Base-by-base conservation (phyloP, 2,888 invertebrate species). In the Lepidonotus clava region DNA sequence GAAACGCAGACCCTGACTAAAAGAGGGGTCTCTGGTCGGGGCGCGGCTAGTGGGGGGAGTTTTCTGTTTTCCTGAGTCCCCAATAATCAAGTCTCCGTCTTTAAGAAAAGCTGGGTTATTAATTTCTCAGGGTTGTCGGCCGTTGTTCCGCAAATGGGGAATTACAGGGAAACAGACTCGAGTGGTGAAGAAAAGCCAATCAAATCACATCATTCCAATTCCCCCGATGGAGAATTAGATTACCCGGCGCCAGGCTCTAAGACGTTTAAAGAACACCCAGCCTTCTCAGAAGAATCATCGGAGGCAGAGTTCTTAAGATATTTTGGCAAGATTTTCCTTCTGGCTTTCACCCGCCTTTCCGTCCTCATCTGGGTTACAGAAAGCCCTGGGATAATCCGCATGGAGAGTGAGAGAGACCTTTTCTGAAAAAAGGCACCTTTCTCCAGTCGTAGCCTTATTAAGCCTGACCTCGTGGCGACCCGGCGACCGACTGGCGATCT, bases 191-290 rank as follows among this genome's bases (percentile, higher is more conserved):
- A 61, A 61, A 61, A 28, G 28, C 24, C 61, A 61, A 61, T 61
- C 61, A 61, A 61, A 61, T 61, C 61, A 61, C 61, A 61, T 61
- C 24, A 61, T 61, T 61, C 61, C 61, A 61, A 61, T 61, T 61
- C 61, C 61, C 46, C 61, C 5, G 61, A 61, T 61, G 61, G 61
- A 61, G 61, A 61, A 61, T 61, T 61, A 61, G 61, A 61, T 61
- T 61, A 61, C 61, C 61, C 11, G 28, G 28, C 24, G 28, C 11
- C 61, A 61, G n/a, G 24, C 28, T n/a, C 61, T 61, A 61, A 24
- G 28, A 61, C 61, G 28, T 32, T 2, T 61, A 2, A 53, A 53
- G 28, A 61, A 61, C 28, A 61, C 61, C 28, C 14, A 32, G 2
- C 61, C 4, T 61, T 61, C 28, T 14, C 61, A 2, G 28, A 28